These are phyloP conservation scores for Rhinoptilus africanus DNA, from an alignment of 2,113 vertebrate genomes.

Conservation along the genomic window DNA sequence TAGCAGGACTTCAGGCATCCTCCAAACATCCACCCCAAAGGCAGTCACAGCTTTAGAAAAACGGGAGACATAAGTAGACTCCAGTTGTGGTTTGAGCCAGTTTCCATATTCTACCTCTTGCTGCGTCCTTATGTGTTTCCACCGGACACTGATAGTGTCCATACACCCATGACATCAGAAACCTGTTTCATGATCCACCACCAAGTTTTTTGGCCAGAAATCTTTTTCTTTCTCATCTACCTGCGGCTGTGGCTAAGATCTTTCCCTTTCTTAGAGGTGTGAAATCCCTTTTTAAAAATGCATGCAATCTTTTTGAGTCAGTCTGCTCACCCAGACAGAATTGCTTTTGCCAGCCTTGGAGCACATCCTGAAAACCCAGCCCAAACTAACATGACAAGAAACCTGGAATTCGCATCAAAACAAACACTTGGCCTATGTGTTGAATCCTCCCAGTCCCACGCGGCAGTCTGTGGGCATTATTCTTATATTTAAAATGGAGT, in stretches of 20 bases:
- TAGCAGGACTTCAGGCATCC: not conserved
- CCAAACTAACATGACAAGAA: not conserved
- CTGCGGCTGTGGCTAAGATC: not conserved
- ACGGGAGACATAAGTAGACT: not conserved
- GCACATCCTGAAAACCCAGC: not conserved
- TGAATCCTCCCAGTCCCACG: not conserved
- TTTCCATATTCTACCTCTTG: not conserved
- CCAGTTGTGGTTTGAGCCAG: not conserved
- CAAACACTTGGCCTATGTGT: not conserved
- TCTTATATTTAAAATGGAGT: not conserved
- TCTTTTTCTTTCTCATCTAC: not conserved
- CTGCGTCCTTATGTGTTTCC: not conserved
- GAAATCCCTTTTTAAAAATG: not conserved
- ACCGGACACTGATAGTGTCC: accelerated
- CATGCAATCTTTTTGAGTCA: not conserved
- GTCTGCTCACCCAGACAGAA: not conserved
- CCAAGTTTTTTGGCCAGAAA: not conserved
- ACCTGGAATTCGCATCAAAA: not conserved
- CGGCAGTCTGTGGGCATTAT: not conserved
- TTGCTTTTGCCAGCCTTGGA: not conserved
- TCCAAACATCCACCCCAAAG: not conserved
- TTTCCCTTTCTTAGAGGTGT: not conserved
- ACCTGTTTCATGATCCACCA: accelerated
- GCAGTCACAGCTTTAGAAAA: not conserved
- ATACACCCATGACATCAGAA: not conserved